Base-by-base conservation (phyloP, 1,140 invertebrate genomes). In the Papilio helenus region DNA sequence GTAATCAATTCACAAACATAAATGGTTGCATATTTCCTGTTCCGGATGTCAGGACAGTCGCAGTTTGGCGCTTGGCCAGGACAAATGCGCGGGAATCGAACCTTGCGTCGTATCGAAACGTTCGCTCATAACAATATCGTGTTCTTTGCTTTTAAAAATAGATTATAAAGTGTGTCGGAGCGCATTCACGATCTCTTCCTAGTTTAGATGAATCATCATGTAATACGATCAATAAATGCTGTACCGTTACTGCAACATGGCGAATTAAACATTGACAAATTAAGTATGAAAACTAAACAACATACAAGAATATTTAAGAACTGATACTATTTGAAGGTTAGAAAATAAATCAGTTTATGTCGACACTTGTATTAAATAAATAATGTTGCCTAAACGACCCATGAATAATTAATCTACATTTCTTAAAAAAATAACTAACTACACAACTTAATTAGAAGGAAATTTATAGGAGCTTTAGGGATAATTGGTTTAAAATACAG, bases 91-190 rank as follows among this genome's bases (percentile, higher is more conserved):
- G 39, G 72, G 23, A 44, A 74, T 74, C 72, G 44, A 49, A 74
- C 39, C 39, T 74, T 74, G 44, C 72, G 72, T 74, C 44, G 20
- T 23, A 49, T 49, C 72, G 44, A 49, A 74, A n/a, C 72, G 5
- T 72, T 72, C 72, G 72, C 20, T 49, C 44, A 74, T 46, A 74
- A 74, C 72, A 74, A 74, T 74, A 74, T 74, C 72, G 61, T 49
- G 42, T 74, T 74, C 72, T 49, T 72, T 72, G n/a, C 34, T 5
- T 46, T 49, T 44, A 44, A 49, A 74, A 74, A 74, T 74, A 74
- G 72, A 74, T 49, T 42, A 74, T 49, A 74, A 74, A 49, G 16
- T 74, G 42, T 74, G 72, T 74, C 72, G 72, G 39, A 23, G 10
- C 72, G 42, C 72, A 23, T 46, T 49, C 39, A 16, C 42, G 10